phyloP scores from a whole-genome alignment of 2,113 vertebrate species.

The rat (Rattus norvegicus) region DNA sequence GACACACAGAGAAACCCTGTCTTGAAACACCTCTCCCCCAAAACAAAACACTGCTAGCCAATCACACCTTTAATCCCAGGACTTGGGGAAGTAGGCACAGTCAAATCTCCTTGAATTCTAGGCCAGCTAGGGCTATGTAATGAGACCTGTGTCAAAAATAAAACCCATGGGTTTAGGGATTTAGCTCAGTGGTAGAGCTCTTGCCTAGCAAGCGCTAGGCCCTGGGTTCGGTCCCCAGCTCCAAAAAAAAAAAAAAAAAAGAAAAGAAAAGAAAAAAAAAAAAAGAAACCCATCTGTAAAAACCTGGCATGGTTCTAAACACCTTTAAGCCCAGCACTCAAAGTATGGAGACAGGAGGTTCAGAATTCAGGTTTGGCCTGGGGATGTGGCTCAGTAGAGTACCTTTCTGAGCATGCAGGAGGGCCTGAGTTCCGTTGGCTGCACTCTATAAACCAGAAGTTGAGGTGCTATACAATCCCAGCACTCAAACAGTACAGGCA shows the following conservation, averaged over 20 bases:
- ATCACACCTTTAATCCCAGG: background rate
- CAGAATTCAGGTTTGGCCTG: background rate
- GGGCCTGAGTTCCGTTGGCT: background rate
- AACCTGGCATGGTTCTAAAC: background rate
- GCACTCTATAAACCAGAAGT: background rate
- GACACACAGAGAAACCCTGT: background rate
- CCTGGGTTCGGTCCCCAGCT: too few relatives aligned
- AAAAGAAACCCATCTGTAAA: background rate
- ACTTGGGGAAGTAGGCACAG: background rate
- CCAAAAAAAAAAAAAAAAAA: too few relatives aligned
- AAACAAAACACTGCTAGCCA: background rate
- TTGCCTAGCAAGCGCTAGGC: too few relatives aligned
- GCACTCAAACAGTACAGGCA: background rate
- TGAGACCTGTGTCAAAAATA: background rate
- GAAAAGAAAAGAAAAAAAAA: too few relatives aligned
- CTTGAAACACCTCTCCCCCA: background rate
- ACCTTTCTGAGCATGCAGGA: background rate
- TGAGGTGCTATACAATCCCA: background rate
- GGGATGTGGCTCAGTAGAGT: background rate
- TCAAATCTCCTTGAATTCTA: background rate
- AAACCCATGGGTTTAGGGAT: too few relatives aligned
- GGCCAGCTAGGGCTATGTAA: too few relatives aligned
- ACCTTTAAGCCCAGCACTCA: background rate
- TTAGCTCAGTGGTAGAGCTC: too few relatives aligned
- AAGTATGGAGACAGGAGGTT: background rate